Conservation (phyloP, 2,113 vertebrate species). For the Psilopogon haemacephalus region DNA sequence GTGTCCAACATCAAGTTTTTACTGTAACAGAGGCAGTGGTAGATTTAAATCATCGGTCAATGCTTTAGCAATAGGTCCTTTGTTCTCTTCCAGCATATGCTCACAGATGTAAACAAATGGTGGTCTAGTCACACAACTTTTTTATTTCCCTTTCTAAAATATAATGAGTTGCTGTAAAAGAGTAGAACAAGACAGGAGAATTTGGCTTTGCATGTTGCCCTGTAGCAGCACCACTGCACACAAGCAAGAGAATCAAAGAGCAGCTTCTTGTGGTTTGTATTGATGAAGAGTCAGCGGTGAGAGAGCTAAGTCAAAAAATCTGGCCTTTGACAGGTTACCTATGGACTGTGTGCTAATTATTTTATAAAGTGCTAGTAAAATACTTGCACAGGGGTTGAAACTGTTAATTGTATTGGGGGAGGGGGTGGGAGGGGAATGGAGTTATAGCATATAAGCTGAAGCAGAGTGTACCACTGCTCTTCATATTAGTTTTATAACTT, state of each 20-base stretch:
- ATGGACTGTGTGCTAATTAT: neutral
- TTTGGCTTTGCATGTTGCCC: neutral
- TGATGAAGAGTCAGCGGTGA: neutral
- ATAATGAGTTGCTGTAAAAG: neutral
- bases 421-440: too few species aligned
- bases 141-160: neutral
- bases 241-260: neutral
- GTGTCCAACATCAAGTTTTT: neutral
- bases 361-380: neutral
- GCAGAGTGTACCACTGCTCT: neutral
- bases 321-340: neutral
- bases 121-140: neutral
- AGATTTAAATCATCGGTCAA: neutral
- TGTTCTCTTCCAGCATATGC: neutral
- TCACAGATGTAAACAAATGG: neutral
- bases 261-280: neutral
- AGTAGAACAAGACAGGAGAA: neutral
- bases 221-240: neutral
- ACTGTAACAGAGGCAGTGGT: neutral
- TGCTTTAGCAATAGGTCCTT: neutral
- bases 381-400: neutral
- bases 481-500: slow-evolving; percentile 1
- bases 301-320: neutral
- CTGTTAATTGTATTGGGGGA: neutral
- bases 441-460: neutral